phyloP scores from a whole-genome alignment of 2,797 vertebrate genomes.

The Xenops minutus region DNA sequence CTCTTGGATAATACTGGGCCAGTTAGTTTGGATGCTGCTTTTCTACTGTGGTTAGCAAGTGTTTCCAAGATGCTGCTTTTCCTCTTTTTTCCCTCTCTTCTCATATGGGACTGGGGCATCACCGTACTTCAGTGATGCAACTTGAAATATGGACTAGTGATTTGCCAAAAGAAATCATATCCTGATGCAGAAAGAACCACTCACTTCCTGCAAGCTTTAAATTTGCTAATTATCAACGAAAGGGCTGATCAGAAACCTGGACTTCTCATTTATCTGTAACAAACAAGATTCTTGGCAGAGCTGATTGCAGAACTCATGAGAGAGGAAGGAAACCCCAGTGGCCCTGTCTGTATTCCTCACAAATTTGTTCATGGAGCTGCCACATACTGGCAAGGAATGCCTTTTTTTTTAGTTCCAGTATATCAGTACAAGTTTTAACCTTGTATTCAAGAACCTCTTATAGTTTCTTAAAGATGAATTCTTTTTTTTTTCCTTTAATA shows the following conservation, averaged over 20 bases:
- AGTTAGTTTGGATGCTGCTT: neutral
- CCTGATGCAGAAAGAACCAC: neutral
- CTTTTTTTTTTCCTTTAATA: neutral
- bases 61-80: neutral
- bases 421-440: neutral
- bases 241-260: neutral
- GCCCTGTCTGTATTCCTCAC: neutral
- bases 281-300: slow-evolving; percentile 39
- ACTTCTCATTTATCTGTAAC: neutral
- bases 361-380: slow-evolving; percentile 6
- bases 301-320: neutral
- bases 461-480: neutral
- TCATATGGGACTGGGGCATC: neutral
- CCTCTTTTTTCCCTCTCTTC: neutral
- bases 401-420: neutral
- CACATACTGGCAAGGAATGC: neutral
- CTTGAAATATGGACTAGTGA: neutral
- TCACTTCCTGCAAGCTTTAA: neutral
- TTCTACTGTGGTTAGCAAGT: neutral
- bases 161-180: slow-evolving; percentile 14
- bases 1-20: neutral
- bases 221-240: slow-evolving; percentile 22
- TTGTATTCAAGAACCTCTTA: neutral
- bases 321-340: slow-evolving; percentile 12
- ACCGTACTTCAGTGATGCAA: neutral